These are phyloP conservation scores for Melieria crassipennis DNA, from an alignment of 2,888 invertebrate genomes.

Conservation along the genomic window DNA sequence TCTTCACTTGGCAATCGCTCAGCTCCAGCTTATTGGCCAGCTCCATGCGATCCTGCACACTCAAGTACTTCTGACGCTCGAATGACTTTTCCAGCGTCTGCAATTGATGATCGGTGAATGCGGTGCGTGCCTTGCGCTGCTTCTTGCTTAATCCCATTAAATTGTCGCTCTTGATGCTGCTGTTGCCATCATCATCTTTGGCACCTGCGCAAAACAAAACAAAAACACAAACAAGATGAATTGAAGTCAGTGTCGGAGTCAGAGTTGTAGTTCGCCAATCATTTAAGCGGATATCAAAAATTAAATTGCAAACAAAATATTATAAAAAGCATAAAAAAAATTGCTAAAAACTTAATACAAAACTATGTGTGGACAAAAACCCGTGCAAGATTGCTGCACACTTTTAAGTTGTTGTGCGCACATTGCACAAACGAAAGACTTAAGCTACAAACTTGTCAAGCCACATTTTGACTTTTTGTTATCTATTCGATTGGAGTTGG, in stretches of 20 bases:
- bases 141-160: conserved; percentile 79
- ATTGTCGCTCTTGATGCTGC: conserved; percentile 60
- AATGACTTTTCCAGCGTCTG: conserved; percentile 97
- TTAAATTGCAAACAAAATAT: conserved; percentile 18
- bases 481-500: neutral
- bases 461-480: neutral
- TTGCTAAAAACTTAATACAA: neutral
- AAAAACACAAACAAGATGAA: neutral
- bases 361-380: neutral
- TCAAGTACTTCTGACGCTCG: conserved; percentile 95
- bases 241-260: neutral
- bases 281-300: conserved; percentile 23
- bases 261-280: neutral
- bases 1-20: conserved; percentile 99
- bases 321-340: conserved; percentile 6
- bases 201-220: conserved; percentile 71
- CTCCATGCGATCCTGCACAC: conserved; percentile 98
- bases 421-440: conserved; percentile 32
- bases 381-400: neutral
- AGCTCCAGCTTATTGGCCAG: conserved; percentile 94
- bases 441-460: conserved; percentile 34
- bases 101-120: conserved; percentile 98
- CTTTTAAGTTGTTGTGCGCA: too few relatives aligned
- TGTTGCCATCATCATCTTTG: conserved; percentile 80
- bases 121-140: conserved; percentile 95